Base-by-base conservation (phyloP, 2,888 invertebrate genomes). In the Stegana nigrithorax region DNA sequence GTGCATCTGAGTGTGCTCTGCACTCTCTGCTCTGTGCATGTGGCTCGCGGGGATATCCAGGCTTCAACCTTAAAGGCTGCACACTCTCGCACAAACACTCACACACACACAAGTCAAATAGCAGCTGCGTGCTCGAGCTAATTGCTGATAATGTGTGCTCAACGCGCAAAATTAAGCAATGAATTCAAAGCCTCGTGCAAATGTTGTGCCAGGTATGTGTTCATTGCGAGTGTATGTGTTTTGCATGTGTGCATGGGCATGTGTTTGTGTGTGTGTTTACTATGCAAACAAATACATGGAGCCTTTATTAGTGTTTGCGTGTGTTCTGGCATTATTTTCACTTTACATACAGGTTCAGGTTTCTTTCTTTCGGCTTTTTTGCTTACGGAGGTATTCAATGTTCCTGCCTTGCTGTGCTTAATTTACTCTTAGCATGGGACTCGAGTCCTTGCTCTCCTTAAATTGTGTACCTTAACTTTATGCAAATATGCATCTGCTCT, bases 401-500 rank as follows among this genome's bases (percentile, higher is more conserved):
- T n/a, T n/a, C n/a, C n/a, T n/a, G n/a, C n/a, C n/a, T n/a, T n/a
- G n/a, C n/a, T n/a, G n/a, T n/a, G n/a, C 47, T n/a, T 12, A 47
- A 23, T 47, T 47, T 21, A n/a, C n/a, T n/a, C n/a, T n/a, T n/a
- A n/a, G n/a, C n/a, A n/a, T n/a, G n/a, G n/a, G n/a, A n/a, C n/a
- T n/a, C n/a, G n/a, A n/a, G n/a, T n/a, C n/a, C n/a, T n/a, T n/a
- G n/a, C n/a, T n/a, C n/a, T n/a, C n/a, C n/a, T n/a, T n/a, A n/a
- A n/a, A n/a, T 39, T 60, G 39, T 60, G 39, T 60, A 51, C 51
- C 32, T 60, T 42, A 51, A 60, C 59, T 60, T 60, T 51, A 60
- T 60, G 51, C 51, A 60, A 60, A 60, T 60, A 23, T 60, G 25
- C 12, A 19, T 36, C 36, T 36, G 10, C 36, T 36, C n/a, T 3